These are phyloP conservation scores for Hipparchia semele DNA, from an alignment of 2,888 invertebrate species.

Conservation along the genomic window DNA sequence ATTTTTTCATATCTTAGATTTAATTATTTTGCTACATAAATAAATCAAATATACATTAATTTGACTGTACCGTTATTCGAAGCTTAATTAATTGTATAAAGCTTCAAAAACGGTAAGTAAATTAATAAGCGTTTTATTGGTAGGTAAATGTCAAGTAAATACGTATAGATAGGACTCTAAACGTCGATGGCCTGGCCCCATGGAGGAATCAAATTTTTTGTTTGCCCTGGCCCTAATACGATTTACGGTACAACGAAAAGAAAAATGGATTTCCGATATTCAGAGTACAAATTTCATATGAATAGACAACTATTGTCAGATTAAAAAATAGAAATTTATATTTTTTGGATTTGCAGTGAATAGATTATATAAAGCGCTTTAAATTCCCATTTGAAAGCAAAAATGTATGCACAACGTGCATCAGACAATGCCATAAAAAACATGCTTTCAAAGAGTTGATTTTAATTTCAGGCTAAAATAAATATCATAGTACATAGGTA, in stretches of 20 bases:
- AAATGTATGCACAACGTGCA: not conserved
- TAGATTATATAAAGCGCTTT: not conserved
- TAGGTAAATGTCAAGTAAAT: no score
- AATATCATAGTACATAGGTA: not conserved
- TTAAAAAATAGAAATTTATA: not conserved
- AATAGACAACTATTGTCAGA: not conserved
- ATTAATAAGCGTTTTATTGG: no score
- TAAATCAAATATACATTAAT: no score
- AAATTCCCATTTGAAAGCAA: not conserved
- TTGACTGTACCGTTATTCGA: no score
- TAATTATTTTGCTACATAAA: no score
- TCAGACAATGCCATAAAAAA: not conserved
- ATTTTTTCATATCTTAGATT: no score
- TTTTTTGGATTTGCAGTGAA: not conserved
- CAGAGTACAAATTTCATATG: not conserved
- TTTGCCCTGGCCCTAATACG: no score
- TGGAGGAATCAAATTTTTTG: no score
- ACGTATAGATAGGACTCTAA: no score
- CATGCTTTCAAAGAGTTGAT: slow-evolving; percentile 1
- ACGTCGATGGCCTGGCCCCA: no score
- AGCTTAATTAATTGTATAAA: no score
- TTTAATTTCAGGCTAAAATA: slow-evolving; percentile 8
- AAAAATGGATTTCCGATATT: not conserved
- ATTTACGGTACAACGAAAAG: not conserved
- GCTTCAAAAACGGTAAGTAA: no score